A percentile compares a stretch with the other conserved stretches of the same genome.
Conservation (phyloP, 2,888 invertebrate species). For the Furcula furcula region DNA sequence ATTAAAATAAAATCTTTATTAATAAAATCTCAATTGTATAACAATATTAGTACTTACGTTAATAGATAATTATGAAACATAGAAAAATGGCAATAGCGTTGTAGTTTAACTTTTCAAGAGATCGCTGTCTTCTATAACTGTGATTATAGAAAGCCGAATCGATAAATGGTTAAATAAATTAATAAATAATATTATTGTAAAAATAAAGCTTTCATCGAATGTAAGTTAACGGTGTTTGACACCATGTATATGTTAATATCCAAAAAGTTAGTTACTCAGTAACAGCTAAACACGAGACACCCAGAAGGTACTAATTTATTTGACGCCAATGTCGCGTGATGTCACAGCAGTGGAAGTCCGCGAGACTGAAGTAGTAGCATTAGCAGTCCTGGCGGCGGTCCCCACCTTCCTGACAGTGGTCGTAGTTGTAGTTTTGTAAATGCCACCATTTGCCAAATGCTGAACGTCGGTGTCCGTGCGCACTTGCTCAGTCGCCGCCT, state of each 20-base stretch:
- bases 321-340: conserved; percentile 68
- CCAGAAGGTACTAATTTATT: conserved; percentile 37
- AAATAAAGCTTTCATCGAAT: conserved; percentile 13
- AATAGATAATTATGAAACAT: conserved; percentile 18
- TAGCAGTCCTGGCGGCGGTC: conserved; percentile 62
- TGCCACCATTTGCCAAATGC: conserved; percentile 64
- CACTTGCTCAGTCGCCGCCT: conserved; percentile 60
- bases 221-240: conserved; percentile 6
- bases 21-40: conserved; percentile 38
- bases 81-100: conserved; percentile 13
- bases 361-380: conserved; percentile 54
- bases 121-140: conserved; percentile 20
- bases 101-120: conserved; percentile 17
- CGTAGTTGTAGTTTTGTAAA: conserved; percentile 66
- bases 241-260: conserved; percentile 14
- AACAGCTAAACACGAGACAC: conserved; percentile 8
- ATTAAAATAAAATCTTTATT: conserved; percentile 43
- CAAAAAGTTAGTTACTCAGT: conserved; percentile 14
- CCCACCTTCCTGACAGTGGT: conserved; percentile 67
- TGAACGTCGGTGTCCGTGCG: conserved; percentile 63
- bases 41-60: conserved; percentile 46
- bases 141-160: conserved; percentile 22
- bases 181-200: conserved; percentile 20
- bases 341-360: conserved; percentile 65
- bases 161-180: conserved; percentile 22